Base-by-base conservation (phyloP, 2,888 invertebrate species). In the Athalia cordata region DNA sequence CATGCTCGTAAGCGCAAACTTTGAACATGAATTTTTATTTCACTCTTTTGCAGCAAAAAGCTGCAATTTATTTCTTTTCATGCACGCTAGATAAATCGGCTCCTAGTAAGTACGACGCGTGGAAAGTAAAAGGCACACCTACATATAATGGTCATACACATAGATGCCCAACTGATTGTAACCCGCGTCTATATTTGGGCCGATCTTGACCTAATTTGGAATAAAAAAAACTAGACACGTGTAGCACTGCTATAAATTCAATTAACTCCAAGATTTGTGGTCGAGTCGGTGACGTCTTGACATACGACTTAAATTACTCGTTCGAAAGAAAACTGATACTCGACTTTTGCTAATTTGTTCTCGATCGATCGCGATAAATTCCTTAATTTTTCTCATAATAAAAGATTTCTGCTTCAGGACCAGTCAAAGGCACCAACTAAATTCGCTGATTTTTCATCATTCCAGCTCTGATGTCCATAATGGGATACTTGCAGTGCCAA, bases 401-500 rank as follows among this genome's bases (percentile, higher is more conserved):
- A 29, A 29, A 29, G 29, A 29, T 29, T 29, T 29, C 29, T 29
- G 2, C 29, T 29, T 29, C 29, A 29, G 29, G 29, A 29, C 29
- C 29, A 29, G 29, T 29, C 29, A 2, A 29, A 29, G 29, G 29
- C 2, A 29, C 29, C 29, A 29, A 29, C 6, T 13, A 77, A 15
- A 47, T n/a, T 75, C 15, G 55, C 66, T 59, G 8, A 67, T 47
- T 66, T 49, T 45, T 68, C 49, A 11, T 5, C 65, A 75, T 84
- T 82, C 55, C 80, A 88, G 88, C 85, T 55, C 76, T 88, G 47
- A 83, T 83, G 68, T 83, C 81, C 77, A 80, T 85, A 77, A 78
- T 86, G 79, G 93, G 94, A 81, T 95, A 95, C 85, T 91, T 95
- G 84, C 95, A 95, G 87, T 96, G 95, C 86, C 95, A 95, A 13